Base-by-base conservation (phyloP, 2,113 vertebrate species). In the Hemibagrus wyckioides region DNA sequence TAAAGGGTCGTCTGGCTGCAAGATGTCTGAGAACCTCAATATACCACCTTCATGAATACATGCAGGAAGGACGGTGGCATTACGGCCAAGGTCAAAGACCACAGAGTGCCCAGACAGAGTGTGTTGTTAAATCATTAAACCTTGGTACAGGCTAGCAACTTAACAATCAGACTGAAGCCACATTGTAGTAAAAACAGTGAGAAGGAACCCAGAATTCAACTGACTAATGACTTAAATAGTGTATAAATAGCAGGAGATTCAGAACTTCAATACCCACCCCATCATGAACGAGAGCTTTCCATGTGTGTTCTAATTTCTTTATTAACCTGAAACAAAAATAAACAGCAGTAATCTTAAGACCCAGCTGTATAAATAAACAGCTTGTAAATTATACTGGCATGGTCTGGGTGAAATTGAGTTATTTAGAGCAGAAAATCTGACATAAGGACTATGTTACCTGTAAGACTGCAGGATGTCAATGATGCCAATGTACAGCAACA, bases 381-480 rank as follows among this genome's bases (percentile, higher is more conserved):
- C 25, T 28, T 56, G 21, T n/a, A 41, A 73, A 36, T 73, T 48
- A n/a, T 6, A 61, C 33, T 61, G 76, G 36, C 15, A 50, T 1
- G 36, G 17, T n/a, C 33, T 2, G 33, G 23, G 28, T 8, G 54
- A 25, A 57, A 5, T 30, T 79, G 5, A 48, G 67, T 44, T 44
- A 17, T 69, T 48, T 48, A 21, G 36, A 75, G 61, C 13, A n/a
- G 14, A 44, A 15, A 41, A 65, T 33, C 30, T 28, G 82, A 57
- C 14, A 59, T 36, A 15, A 41, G 21, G 80, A 52, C 23, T 25
- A 0, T 15, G 73, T 91, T 86, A 99, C 98, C 98, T 97, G 95
- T 99, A 99, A 0, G 98, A 99, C 33, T 99, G 98, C 82, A 99
- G 93, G 90, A 99, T 99, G 91, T 99, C 98, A 0, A 99, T 99